Evolutionary conservation across 2,888 invertebrate genomes (phyloP), one percentile per base, ranked within the genome.

Genomic region (Tethea ocularis): DNA sequence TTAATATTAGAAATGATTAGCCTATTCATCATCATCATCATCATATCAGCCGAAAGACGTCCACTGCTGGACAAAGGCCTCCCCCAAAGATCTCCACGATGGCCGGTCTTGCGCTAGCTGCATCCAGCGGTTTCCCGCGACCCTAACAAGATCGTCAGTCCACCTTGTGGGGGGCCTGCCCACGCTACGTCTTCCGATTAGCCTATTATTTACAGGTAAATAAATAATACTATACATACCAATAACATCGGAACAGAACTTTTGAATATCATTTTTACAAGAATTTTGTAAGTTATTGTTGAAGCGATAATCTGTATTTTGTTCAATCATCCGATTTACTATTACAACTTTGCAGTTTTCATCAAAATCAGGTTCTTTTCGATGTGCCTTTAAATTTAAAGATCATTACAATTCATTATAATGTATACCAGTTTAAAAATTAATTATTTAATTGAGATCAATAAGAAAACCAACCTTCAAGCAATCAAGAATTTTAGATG

Each of bases 241-340:
- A 62, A 62, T 52, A 24, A 52, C n/a, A 22, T 52, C 52, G 26
- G 87, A 86, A 74, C 93, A 93, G 72, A 81, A 94, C 74, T 95
- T 96, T 61, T 95, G 94, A 22, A 99, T 98, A 82, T 99, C 99
- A 64, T 93, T 83, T 68, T 95, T 95, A 82, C 99, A 99, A 15
- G 96, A 95, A 72, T 95, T 95, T 82, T 97, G 96, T 60, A 99
- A 92, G 23, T 96, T 95, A 3, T 97, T 97, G 90, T 99, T 98
- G 64, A 99, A 95, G 63, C 98, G 95, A 77, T 97, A 97, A 88
- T 99, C 99, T 61, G 96, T 95, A 80, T 97, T 97, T 85, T 97
- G 97, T 84, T 98, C 97, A 67, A 97, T 96, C 95, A 98, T 96
- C 71, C 98, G 95, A 79, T 97, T 96, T 0, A 97, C 94, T n/a